A percentile compares a stretch with the other conserved stretches of the same genome.
Conservation (phyloP, 2,113 vertebrate genomes). For the Uropsilus gracilis region DNA sequence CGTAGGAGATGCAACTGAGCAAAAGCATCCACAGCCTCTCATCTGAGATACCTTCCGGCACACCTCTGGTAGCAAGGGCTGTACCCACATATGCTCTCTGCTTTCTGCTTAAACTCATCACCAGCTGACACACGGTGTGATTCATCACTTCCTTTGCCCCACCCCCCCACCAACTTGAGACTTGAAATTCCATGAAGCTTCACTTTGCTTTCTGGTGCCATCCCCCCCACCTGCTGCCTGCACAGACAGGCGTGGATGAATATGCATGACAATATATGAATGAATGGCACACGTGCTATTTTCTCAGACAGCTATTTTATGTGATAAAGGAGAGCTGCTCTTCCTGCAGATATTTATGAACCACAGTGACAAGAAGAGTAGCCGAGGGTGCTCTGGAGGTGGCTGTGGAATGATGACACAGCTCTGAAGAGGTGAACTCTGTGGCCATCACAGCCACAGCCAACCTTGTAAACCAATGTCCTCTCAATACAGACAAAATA, state of each 20-base stretch:
- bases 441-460: too few species aligned
- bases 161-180: not conserved
- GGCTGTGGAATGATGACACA: too few species aligned
- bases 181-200: not conserved
- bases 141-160: not conserved
- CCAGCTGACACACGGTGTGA: not conserved
- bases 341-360: not conserved
- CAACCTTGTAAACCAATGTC: too few species aligned
- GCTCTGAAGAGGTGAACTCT: too few species aligned
- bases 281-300: not conserved
- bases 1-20: fast-evolving
- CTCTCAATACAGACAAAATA: too few species aligned
- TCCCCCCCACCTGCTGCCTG: too few species aligned
- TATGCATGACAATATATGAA: not conserved
- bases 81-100: fast-evolving
- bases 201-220: not conserved
- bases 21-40: not conserved
- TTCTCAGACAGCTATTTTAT: not conserved
- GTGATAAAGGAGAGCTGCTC: not conserved
- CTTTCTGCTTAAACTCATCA: not conserved
- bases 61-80: fast-evolving
- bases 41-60: not conserved
- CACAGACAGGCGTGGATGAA: not conserved
- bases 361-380: too few species aligned
- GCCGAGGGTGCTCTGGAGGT: too few species aligned